These are phyloP conservation scores for Doris montereyensis DNA, from an alignment of 2,888 invertebrate genomes.

Conservation along the genomic window DNA sequence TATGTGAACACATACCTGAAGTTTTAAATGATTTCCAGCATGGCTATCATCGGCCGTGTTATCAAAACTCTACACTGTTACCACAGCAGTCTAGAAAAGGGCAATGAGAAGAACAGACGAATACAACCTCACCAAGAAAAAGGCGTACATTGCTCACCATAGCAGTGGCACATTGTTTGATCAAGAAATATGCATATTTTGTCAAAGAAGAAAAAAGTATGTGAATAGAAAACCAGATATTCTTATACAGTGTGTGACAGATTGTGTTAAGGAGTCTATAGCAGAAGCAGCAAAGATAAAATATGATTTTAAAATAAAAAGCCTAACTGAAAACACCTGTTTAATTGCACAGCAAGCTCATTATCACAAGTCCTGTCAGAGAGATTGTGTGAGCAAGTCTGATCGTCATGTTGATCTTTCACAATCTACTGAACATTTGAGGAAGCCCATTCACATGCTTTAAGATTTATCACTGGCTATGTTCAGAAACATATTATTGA, in stretches of 20 bases:
- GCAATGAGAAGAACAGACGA: neutral
- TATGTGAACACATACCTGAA: neutral
- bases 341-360: neutral
- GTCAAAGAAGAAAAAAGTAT: neutral
- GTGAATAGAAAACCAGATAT: neutral
- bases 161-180: neutral
- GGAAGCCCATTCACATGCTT: constrained; percentile 21
- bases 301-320: neutral
- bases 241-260: neutral
- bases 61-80: neutral
- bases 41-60: constrained; percentile 7
- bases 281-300: neutral
- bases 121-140: neutral
- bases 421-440: neutral
- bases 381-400: neutral
- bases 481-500: constrained; percentile 3
- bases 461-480: constrained; percentile 18
- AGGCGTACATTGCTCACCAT: neutral
- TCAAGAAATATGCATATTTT: neutral
- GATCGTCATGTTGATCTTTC: neutral
- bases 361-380: neutral
- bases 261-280: neutral
- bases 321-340: neutral
- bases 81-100: neutral
- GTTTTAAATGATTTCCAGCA: neutral